Evolutionary conservation across 2,888 invertebrate species (phyloP).

Genomic region (Agrochola macilenta): DNA sequence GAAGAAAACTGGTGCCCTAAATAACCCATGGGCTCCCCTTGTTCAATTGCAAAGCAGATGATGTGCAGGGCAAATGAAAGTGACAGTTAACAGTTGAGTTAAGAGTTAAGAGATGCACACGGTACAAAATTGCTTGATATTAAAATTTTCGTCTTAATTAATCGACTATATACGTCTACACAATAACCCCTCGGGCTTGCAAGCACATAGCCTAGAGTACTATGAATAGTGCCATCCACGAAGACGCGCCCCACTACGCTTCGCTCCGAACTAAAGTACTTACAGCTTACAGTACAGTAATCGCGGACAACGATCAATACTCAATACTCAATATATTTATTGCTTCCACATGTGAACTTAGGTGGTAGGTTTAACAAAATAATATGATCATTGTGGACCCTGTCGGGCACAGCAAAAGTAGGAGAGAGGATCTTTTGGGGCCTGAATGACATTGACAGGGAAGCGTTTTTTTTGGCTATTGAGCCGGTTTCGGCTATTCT

Average conservation of each 20-base stretch:
- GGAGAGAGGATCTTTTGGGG: neutral
- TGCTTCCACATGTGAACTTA: no score
- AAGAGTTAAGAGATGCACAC: neutral
- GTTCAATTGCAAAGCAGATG: no score
- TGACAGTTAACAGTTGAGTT: neutral
- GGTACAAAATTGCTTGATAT: neutral
- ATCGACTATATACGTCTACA: neutral
- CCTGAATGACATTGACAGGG: neutral
- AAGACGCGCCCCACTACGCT: no score
- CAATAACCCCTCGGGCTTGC: neutral
- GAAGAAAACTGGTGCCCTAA: neutral
- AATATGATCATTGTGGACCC: no score
- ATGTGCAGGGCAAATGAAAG: neutral
- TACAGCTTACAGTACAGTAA: no score
- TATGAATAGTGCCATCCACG: neutral
- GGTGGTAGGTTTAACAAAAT: no score
- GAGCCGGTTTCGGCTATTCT: no score
- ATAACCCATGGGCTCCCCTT: neutral
- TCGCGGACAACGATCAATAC: no score
- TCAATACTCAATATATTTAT: no score
- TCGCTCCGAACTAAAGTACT: no score
- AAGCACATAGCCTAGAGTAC: neutral
- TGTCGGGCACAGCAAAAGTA: no score
- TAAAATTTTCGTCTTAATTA: neutral
- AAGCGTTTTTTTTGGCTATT: neutral